These are phyloP conservation scores for Cheilosia pagana DNA, from an alignment of 2,888 invertebrate species.

Conservation along the genomic window DNA sequence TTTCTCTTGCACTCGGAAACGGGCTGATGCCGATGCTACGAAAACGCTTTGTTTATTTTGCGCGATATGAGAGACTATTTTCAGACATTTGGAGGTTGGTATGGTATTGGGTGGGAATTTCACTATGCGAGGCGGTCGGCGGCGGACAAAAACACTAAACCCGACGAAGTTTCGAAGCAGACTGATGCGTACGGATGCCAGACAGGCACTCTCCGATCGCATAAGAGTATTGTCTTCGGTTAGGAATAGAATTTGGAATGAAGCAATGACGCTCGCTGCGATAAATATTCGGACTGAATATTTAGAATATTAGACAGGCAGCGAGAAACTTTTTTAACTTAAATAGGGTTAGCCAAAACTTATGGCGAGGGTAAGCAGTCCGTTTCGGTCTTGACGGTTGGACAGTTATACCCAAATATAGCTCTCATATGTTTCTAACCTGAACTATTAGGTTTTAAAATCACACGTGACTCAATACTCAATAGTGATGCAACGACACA, in stretches of 20 bases:
- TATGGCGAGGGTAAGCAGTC: too few species aligned
- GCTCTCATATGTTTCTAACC: too few species aligned
- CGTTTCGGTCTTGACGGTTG: too few species aligned
- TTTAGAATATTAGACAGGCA: not conserved
- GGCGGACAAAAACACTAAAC: constrained; percentile 57
- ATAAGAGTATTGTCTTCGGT: constrained; percentile 58
- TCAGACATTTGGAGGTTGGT: constrained; percentile 39
- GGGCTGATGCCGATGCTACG: constrained; percentile 13
- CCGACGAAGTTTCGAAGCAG: constrained; percentile 71
- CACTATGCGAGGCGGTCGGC: constrained; percentile 23
- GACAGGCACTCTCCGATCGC: constrained; percentile 61
- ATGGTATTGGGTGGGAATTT: constrained; percentile 24
- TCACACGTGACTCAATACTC: too few species aligned
- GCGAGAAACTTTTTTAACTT: too few species aligned
- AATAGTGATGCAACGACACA: too few species aligned
- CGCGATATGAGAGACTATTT: constrained; percentile 65
- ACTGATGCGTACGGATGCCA: constrained; percentile 66
- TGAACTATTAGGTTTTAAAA: too few species aligned
- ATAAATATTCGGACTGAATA: constrained; percentile 49
- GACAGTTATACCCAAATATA: too few species aligned
- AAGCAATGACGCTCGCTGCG: constrained; percentile 29
- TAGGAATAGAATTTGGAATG: constrained; percentile 37
- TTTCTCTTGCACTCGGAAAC: constrained; percentile 48
- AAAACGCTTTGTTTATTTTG: constrained; percentile 68
- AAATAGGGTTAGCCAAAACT: too few species aligned